These are phyloP conservation scores for Passer montanus DNA, from an alignment of 2,113 vertebrate genomes.

Conservation along the genomic window DNA sequence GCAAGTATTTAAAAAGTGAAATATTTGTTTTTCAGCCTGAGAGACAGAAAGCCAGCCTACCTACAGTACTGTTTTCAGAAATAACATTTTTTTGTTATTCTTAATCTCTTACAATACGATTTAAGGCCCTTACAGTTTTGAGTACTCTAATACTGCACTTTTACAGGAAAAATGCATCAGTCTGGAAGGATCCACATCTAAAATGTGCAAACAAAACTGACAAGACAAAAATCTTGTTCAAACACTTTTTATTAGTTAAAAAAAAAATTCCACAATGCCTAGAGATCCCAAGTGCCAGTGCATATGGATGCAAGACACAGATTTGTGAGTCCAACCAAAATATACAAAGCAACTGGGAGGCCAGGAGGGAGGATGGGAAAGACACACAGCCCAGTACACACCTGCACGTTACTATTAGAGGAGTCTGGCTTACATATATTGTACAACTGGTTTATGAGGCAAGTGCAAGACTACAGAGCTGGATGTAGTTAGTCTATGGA, in stretches of 20 bases:
- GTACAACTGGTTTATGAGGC: not conserved
- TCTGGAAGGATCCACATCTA: not conserved
- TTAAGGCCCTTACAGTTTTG: not conserved
- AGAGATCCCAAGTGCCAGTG: slow-evolving; percentile 20
- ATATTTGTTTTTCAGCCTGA: not conserved
- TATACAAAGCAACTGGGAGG: not conserved
- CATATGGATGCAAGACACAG: not conserved
- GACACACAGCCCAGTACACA: not conserved
- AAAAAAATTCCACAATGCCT: not conserved
- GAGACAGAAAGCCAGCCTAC: not conserved
- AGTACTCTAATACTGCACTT: not conserved
- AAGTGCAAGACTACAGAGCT: slow-evolving; percentile 41
- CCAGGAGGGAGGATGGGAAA: not conserved
- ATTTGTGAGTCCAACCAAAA: not conserved
- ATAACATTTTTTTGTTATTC: not conserved
- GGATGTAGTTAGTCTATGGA: not conserved
- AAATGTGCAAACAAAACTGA: not conserved
- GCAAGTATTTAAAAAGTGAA: not conserved
- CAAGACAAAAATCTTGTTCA: slow-evolving; percentile 13
- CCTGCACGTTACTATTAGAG: not conserved
- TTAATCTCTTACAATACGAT: not conserved
- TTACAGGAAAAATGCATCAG: not conserved
- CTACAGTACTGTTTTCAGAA: not conserved
- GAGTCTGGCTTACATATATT: not conserved
- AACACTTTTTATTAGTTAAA: slow-evolving; percentile 68